Percentiles rank a stretch among this genome's conserved stretches.
Conservation (phyloP, 2,797 vertebrate species). For the Austrolebias charrua region DNA sequence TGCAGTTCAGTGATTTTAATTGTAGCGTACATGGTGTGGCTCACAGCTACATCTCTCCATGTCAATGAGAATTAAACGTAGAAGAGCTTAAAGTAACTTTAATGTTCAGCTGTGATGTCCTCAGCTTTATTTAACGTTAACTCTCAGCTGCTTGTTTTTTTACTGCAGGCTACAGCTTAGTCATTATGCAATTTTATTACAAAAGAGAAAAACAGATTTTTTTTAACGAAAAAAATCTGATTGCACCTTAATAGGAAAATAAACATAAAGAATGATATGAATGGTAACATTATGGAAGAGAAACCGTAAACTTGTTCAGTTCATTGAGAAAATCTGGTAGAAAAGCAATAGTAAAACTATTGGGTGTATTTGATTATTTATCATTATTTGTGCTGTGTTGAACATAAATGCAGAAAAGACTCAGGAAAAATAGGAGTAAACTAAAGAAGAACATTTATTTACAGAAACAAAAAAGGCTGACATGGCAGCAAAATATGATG, state of each 20-base stretch:
- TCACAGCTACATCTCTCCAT: conserved; percentile 62
- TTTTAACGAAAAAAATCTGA: too few relatives aligned
- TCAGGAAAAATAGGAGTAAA: too few relatives aligned
- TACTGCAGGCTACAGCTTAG: conserved; percentile 29
- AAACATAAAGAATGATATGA: background rate
- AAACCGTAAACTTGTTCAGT: too few relatives aligned
- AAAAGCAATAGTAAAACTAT: too few relatives aligned
- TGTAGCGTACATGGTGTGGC: conserved; percentile 53
- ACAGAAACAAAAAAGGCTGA: too few relatives aligned
- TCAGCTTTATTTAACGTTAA: conserved; percentile 28
- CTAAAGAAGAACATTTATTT: too few relatives aligned
- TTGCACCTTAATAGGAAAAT: background rate
- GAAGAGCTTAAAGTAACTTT: conserved; percentile 57
- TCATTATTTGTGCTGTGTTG: too few relatives aligned
- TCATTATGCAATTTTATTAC: conserved; percentile 34
- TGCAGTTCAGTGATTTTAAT: conserved; percentile 61
- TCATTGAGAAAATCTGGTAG: too few relatives aligned
- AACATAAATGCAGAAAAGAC: too few relatives aligned
- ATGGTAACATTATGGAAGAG: background rate
- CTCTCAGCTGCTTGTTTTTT: conserved; percentile 21
- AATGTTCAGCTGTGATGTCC: conserved; percentile 39
- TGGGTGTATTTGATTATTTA: too few relatives aligned
- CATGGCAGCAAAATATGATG: too few relatives aligned
- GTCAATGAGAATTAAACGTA: conserved; percentile 72
- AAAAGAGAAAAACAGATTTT: too few relatives aligned